These are phyloP conservation scores for Pristis pectinata DNA, from an alignment of 2,797 vertebrate species.

Conservation along the genomic window DNA sequence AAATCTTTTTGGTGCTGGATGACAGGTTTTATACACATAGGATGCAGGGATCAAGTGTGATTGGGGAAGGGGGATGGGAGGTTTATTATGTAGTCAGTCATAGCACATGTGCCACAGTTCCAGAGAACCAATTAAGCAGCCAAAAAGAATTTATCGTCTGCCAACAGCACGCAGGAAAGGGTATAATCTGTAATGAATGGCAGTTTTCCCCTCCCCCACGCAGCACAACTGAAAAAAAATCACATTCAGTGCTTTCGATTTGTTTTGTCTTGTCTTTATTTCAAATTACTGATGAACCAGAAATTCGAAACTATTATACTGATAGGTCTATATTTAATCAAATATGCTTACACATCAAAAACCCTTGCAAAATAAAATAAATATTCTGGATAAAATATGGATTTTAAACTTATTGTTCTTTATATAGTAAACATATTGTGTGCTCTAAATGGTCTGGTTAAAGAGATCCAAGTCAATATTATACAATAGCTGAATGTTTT, in stretches of 20 bases:
- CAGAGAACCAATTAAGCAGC: slow-evolving; percentile 3
- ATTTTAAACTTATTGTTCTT: neutral
- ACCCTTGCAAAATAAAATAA: neutral
- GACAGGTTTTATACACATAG: neutral
- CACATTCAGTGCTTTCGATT: neutral
- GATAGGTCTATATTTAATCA: neutral
- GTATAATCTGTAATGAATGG: neutral
- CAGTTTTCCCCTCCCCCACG: neutral
- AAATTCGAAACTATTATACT: neutral
- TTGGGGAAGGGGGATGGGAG: neutral
- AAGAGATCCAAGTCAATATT: neutral
- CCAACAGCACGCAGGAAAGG: neutral
- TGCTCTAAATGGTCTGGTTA: neutral
- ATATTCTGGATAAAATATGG: neutral
- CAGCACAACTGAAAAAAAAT: neutral
- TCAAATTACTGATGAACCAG: neutral
- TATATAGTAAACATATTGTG: neutral
- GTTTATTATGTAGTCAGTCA: neutral
- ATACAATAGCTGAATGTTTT: neutral
- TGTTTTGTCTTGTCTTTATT: neutral
- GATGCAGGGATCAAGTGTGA: neutral
- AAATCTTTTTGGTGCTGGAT: neutral
- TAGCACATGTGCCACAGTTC: neutral
- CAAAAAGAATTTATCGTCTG: slow-evolving; percentile 11
- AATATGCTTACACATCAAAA: neutral